Evolutionary conservation across 2,797 vertebrate genomes (phyloP).

Genomic region (Amblyopsis hoosieri): DNA sequence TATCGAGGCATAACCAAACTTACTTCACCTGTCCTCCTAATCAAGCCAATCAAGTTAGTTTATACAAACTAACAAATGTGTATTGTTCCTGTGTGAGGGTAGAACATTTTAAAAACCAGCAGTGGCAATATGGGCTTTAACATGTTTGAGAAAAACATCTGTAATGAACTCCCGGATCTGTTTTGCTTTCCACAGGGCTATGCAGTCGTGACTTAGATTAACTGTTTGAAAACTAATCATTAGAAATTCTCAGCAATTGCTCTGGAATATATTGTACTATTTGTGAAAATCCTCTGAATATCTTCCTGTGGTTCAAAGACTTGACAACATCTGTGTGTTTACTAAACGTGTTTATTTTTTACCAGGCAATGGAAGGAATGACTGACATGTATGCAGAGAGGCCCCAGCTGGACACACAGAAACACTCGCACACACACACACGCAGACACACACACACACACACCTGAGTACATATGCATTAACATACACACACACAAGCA

Average conservation of each 20-base stretch:
- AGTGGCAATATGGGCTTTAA: no score
- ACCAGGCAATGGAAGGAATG: slow-evolving; percentile 32
- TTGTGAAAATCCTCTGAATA: slow-evolving; percentile 41
- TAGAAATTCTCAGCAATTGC: slow-evolving; percentile 1
- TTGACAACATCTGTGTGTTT: slow-evolving; percentile 44
- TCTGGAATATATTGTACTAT: slow-evolving; percentile 17
- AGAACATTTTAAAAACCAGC: no score
- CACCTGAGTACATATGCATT: no score
- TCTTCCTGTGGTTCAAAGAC: slow-evolving; percentile 18
- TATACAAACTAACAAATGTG: no score
- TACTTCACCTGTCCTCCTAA: no score
- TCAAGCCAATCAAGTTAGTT: no score
- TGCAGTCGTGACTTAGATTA: slow-evolving; percentile 21
- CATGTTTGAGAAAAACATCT: slow-evolving; percentile 6
- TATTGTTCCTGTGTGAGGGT: no score
- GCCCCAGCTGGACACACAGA: no score
- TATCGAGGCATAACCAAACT: no score
- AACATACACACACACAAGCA: no score
- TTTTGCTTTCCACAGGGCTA: neutral
- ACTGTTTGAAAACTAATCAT: slow-evolving; percentile 21
- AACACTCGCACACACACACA: no score
- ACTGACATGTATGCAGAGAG: neutral
- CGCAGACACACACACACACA: no score
- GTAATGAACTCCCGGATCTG: slow-evolving; percentile 23
- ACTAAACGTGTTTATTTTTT: slow-evolving; percentile 45